Percentiles rank a stretch among this genome's conserved stretches.
phyloP scores from a whole-genome alignment of 2,888 invertebrate species.

The Sinhomidia bicolor region DNA sequence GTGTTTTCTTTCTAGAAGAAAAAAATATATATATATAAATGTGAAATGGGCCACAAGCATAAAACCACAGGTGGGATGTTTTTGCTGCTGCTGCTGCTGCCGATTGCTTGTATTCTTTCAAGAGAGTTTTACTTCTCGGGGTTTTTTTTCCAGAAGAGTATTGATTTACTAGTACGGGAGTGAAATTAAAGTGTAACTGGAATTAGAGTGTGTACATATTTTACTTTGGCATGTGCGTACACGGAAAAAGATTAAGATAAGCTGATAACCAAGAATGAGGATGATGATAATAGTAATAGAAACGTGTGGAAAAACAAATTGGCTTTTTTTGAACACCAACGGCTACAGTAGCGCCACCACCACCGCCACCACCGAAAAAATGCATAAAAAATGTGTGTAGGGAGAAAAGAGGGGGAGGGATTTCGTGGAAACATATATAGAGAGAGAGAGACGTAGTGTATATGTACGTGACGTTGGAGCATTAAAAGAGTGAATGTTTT shows the following conservation, averaged over 20 bases:
- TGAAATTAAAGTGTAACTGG: conserved; percentile 18
- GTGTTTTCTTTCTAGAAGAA: background rate
- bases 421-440: no score
- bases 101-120: background rate
- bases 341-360: no score
- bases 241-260: conserved; percentile 1
- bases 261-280: background rate
- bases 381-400: background rate
- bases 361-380: no score
- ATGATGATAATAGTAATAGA: background rate
- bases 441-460: no score
- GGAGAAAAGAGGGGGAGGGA: background rate
- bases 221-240: background rate
- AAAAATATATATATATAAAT: background rate
- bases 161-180: conserved; percentile 13
- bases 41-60: background rate
- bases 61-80: background rate
- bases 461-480: no score
- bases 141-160: no score
- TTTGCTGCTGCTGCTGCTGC: no score
- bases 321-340: background rate
- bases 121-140: no score
- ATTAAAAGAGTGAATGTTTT: background rate
- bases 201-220: background rate
- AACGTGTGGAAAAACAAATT: conserved; percentile 28